phyloP scores from a whole-genome alignment of 2,888 invertebrate species.

The Leptinotarsa peninsularis region DNA sequence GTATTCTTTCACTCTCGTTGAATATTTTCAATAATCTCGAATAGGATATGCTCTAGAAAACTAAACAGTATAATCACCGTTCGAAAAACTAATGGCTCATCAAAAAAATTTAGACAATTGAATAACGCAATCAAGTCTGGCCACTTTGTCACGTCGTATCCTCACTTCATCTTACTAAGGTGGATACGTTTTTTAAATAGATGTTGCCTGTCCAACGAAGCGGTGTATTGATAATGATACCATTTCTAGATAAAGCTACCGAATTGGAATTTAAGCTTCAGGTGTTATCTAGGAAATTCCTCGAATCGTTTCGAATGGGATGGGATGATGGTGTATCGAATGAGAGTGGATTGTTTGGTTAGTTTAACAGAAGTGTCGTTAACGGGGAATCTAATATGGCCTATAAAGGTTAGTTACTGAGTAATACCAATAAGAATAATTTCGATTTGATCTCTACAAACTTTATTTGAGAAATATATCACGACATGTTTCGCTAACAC shows the following conservation, averaged over 20 bases:
- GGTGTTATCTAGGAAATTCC: constrained; percentile 48
- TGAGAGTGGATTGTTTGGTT: not conserved
- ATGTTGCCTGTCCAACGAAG: constrained; percentile 58
- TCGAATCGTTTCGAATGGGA: constrained; percentile 38
- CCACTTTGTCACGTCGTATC: constrained; percentile 54
- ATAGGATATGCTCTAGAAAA: not conserved
- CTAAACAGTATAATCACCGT: not conserved
- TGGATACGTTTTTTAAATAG: constrained; percentile 57
- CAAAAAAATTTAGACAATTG: constrained; percentile 54
- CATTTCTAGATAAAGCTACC: constrained; percentile 56
- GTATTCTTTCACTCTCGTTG: too few relatives aligned
- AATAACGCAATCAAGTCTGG: constrained; percentile 55
- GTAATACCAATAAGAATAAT: too few relatives aligned
- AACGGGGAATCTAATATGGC: too few relatives aligned
- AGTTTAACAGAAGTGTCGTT: not conserved
- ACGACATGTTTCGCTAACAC: too few relatives aligned
- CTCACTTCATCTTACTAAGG: constrained; percentile 39
- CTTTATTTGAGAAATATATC: too few relatives aligned
- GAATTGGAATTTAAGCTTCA: constrained; percentile 49
- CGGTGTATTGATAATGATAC: constrained; percentile 57
- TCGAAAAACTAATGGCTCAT: constrained; percentile 49
- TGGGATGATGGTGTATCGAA: not conserved
- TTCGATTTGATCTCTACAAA: too few relatives aligned
- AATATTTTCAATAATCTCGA: not conserved
- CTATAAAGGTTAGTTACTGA: too few relatives aligned